Evolutionary conservation across 2,113 vertebrate genomes (phyloP), one percentile per base, ranked within the genome.

Genomic region (Rhinopithecus roxellana): DNA sequence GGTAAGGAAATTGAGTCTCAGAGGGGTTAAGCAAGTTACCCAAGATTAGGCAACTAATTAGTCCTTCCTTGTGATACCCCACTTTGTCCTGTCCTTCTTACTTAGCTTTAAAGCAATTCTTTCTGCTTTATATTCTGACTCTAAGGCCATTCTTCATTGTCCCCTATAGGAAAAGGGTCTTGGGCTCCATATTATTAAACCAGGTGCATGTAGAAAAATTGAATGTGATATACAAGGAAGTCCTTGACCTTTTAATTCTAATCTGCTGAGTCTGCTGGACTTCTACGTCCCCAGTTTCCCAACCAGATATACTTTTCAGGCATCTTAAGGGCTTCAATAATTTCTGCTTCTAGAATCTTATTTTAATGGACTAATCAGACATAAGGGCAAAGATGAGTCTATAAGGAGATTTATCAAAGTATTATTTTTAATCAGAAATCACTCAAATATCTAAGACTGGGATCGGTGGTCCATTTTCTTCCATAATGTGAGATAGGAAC

Each of bases 1-100:
- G 35, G 40, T 96, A 35, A 96, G 67, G 59, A 91, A 91, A 91
- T 45, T 94, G 77, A 93, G 38, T 50, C 72, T 95, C 50, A 74
- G 45, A 38, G 13, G 17, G 57, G 17, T 74, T 80, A 70, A 86
- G 32, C 88, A 50, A 92, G 3, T 77, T 94, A 25, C 57, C 67
- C 18, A 75, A 84, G 38, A 94, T 90, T 8, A 84, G 35, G 52
- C 14, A 90, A 18, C 40, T 89, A 16, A 55, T 94, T 57, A 55
- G n/a, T 23, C 2, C 8, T 27, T 48, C 0, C n/a, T 81, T 17
- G 12, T 23, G 25, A 17, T n/a, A 84, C 17, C 1, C 23, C 16
- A 22, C 55, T 79, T 80, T 67, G 17, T 5, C 45, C 70, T 84
- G 25, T 7, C 3, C 38, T 93, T 25, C 23, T 92, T 81, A 82